A percentile compares a stretch with the other conserved stretches of the same genome.
Evolutionary conservation across 2,113 vertebrate species (phyloP).

Genomic region (Nothocercus nigrocapillus): DNA sequence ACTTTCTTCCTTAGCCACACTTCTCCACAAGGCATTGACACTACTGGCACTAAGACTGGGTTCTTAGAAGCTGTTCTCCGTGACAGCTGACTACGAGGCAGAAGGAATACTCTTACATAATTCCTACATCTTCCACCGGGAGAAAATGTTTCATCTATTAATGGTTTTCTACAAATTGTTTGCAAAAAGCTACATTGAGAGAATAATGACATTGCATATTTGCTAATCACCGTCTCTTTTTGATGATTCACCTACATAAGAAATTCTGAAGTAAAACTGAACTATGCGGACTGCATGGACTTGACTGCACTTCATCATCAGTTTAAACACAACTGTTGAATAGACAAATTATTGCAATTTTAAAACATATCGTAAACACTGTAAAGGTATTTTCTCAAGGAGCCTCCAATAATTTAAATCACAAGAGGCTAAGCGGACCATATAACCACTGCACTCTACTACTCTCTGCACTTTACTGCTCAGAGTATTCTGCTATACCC

Average conservation of each 20-base stretch:
- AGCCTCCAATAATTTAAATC: neutral
- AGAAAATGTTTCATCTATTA: neutral
- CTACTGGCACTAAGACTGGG: neutral
- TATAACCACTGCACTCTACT: neutral
- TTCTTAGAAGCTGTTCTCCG: neutral
- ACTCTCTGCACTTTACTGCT: neutral
- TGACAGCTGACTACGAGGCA: neutral
- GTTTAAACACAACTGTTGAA: slow-evolving; percentile 24
- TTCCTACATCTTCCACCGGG: neutral
- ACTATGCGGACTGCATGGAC: neutral
- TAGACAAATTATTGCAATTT: slow-evolving; percentile 49
- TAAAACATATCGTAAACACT: slow-evolving; percentile 8
- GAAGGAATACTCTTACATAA: neutral
- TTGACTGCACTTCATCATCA: neutral
- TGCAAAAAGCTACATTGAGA: neutral
- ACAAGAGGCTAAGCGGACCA: neutral
- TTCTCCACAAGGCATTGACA: neutral
- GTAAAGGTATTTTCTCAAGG: neutral
- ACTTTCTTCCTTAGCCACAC: neutral
- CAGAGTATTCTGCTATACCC: neutral
- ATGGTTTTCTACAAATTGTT: neutral
- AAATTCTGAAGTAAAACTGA: neutral
- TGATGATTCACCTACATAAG: neutral
- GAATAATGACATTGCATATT: neutral
- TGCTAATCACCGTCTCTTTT: neutral